Base-by-base conservation (phyloP, 2,797 vertebrate genomes). In the Girardinus metallicus region DNA sequence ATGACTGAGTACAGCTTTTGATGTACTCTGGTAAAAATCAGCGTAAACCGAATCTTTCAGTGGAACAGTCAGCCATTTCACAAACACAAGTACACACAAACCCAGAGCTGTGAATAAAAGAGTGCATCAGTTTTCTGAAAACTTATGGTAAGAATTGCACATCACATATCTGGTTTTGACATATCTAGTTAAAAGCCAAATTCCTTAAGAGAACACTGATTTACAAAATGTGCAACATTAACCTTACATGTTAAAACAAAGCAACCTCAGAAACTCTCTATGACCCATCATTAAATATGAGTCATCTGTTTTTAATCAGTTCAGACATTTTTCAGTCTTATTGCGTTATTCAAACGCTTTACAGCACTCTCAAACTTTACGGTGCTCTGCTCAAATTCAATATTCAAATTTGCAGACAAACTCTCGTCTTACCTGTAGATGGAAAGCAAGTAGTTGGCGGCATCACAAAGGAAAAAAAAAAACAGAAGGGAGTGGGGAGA, bases 371-470 rank as follows among this genome's bases (percentile, higher is more conserved):
- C 29, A 15, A 23, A 51, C 21, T 8, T 51, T 9, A 51, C 2
- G 18, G 49, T 51, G 9, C 7, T 23, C 55, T 57, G 11, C 55
- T 57, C 55, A 13, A 29, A 16, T 31, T 15, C 12, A 7, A 15
- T 60, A 41, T 26, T 41, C 10, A 41, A 5, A 41, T 68, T 41
- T 68, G 21, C 23, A 78, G 78, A 81, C 1, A 4, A 62, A 85
- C 80, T 76, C 0, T 1, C 5, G 23, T 88, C 90, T 92, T 93
- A 95, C 94, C 93, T 94, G 84, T 72, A 78, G 55, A 76, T 79
- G 18, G 29, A 74, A 73, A 82, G 79, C 41, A 64, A 5, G 23
- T 77, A 72, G 74, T 86, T 41, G 79, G 51, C 53, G 43, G 75
- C 71, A 23, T 44, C 39, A 73, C 70, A 0, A 26, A 23, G 23